phyloP scores from a whole-genome alignment of 1,140 invertebrate genomes.

The Popillia japonica region DNA sequence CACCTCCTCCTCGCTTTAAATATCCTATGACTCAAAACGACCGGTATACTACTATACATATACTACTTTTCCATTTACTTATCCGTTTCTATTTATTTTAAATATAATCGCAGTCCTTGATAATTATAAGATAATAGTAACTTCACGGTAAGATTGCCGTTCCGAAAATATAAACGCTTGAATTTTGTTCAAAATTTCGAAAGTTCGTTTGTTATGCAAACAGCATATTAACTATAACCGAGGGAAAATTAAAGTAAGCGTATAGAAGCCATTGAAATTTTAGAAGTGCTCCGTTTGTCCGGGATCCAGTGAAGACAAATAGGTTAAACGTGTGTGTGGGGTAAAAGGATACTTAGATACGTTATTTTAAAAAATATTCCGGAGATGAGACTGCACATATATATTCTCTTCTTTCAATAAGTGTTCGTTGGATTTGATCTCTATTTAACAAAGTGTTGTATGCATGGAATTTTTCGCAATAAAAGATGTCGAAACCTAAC shows the following conservation, averaged over 20 bases:
- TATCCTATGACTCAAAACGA: too few relatives aligned
- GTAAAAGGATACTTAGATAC: neutral
- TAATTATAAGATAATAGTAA: neutral
- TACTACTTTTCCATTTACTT: too few relatives aligned
- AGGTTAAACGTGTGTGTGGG: neutral
- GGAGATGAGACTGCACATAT: neutral
- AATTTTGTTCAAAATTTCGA: conserved; percentile 3
- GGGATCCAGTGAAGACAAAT: neutral
- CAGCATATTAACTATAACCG: neutral
- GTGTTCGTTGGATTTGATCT: neutral
- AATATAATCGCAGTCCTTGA: neutral
- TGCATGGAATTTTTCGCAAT: conserved; percentile 8
- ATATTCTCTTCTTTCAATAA: conserved; percentile 1
- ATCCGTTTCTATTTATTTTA: too few relatives aligned
- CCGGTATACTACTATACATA: too few relatives aligned
- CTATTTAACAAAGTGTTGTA: neutral
- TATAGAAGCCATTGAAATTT: conserved; percentile 26
- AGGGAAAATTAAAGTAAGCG: conserved; percentile 10
- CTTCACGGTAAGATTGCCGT: neutral
- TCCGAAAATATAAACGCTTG: neutral
- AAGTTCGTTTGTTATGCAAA: conserved; percentile 15
- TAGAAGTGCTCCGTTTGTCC: neutral
- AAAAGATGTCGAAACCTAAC: neutral
- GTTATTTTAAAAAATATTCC: neutral
- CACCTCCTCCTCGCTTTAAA: too few relatives aligned